These are phyloP conservation scores for Zaprionus taronus DNA, from an alignment of 1,140 invertebrate genomes.

Conservation along the genomic window DNA sequence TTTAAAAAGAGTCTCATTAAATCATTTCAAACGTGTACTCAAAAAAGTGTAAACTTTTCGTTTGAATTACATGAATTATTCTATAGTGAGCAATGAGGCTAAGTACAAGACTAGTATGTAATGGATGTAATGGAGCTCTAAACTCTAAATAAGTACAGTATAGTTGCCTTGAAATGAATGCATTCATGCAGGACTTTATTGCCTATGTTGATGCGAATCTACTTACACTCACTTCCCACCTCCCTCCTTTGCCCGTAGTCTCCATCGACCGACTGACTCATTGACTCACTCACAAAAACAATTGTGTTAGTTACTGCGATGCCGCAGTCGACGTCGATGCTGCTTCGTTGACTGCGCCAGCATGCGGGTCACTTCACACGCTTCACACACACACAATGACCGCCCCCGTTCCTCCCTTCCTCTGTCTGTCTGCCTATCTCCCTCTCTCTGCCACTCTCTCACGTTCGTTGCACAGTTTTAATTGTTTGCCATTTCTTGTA, in stretches of 20 bases:
- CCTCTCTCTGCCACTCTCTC: background rate
- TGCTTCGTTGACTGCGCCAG: background rate
- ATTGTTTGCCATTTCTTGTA: constrained; percentile 70
- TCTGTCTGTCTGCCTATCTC: background rate
- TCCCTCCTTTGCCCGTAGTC: background rate
- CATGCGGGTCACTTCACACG: constrained; percentile 72
- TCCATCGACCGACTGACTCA: constrained; percentile 12
- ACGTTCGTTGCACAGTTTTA: constrained; percentile 31
- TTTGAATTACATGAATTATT: no score
- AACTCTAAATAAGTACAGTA: no score
- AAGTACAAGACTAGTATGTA: no score
- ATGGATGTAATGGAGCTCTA: no score
- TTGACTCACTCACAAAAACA: constrained; percentile 8
- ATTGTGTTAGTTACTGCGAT: background rate
- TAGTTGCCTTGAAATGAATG: no score
- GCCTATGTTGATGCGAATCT: background rate
- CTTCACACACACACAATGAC: constrained; percentile 47
- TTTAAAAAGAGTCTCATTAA: no score
- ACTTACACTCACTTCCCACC: background rate
- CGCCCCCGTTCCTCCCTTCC: background rate
- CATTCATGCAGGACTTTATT: no score
- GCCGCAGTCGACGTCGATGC: background rate
- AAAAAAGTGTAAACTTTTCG: no score
- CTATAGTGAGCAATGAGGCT: no score
- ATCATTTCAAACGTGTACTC: no score